Base-by-base conservation (phyloP, 2,888 invertebrate species). In the Trichopria drosophilae region DNA sequence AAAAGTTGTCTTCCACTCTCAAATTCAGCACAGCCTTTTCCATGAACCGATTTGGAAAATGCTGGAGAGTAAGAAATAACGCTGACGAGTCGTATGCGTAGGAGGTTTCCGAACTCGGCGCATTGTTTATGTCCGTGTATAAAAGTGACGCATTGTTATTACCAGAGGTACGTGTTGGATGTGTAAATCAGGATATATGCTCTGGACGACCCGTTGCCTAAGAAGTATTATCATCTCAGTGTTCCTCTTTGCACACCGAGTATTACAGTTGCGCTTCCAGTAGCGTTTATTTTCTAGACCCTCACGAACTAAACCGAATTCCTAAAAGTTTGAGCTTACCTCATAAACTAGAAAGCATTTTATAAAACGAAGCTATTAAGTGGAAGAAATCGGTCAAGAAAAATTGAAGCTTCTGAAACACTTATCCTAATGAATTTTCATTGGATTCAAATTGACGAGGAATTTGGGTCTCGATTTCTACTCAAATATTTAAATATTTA, bases 81-180 rank as follows among this genome's bases (percentile, higher is more conserved):
- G 51, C 53, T 53, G 50, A 22, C 24, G 32, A 16, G 46, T 48
- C 50, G n/a, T n/a, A n/a, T n/a, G 47, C 51, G 56, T 60, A 55
- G 59, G 59, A 58, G 60, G 59, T 58, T 55, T 53, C 23, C 15
- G 18, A 26, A 22, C 24, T 9, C 32, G 26, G 37, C 24, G 61
- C 62, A 64, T 68, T 67, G 68, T 66, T 68, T 67, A 67, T 68
- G 65, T 62, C 57, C 59, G 64, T 61, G 57, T 66, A 66, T 68
- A 68, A 67, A 66, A 66, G 66, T 68, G 67, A 68, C 64, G 66
- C 63, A 68, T 67, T 66, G 67, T 67, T 66, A 68, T 68, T 68
- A 63, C 65, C 59, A 51, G 59, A 57, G 64, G 58, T 63, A 65
- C 65, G 65, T 64, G 65, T 60, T 66, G 61, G 65, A 66, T 66